phyloP scores from a whole-genome alignment of 2,113 vertebrate species.

The Bucco capensis region DNA sequence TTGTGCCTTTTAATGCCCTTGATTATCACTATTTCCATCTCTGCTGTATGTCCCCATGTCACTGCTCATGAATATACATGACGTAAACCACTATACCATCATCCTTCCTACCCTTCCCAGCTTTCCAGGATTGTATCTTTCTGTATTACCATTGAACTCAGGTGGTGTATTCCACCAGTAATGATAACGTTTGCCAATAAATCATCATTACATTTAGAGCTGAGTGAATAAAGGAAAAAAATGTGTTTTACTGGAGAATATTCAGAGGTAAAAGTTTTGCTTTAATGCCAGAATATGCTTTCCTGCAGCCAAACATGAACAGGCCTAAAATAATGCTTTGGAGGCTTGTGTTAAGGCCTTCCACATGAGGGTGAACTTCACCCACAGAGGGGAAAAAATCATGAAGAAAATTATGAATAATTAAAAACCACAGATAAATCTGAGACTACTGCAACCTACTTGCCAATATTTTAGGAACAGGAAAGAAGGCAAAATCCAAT shows the following conservation, averaged over 20 bases:
- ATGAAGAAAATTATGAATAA: constrained; percentile 20
- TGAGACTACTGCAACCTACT: constrained; percentile 5
- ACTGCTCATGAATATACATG: not conserved
- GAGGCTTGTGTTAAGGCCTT: not conserved
- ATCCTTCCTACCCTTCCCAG: not conserved
- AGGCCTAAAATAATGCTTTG: not conserved
- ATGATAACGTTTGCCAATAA: not conserved
- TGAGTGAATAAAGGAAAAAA: not conserved
- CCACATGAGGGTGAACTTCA: constrained; percentile 25
- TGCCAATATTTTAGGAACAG: constrained; percentile 19
- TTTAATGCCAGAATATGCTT: not conserved
- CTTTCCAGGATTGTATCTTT: not conserved
- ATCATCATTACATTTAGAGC: not conserved
- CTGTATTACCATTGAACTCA: not conserved
- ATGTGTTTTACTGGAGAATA: not conserved
- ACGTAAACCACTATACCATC: not conserved
- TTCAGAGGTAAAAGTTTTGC: not conserved
- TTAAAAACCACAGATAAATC: constrained; percentile 5
- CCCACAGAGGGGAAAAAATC: not conserved
- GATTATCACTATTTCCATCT: not conserved
- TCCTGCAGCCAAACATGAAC: not conserved
- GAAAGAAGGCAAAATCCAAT: constrained; percentile 2
- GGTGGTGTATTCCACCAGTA: not conserved
- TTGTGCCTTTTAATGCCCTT: not conserved
- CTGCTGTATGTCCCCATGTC: not conserved